These are phyloP conservation scores for Penaeus monodon DNA, from an alignment of 2,888 invertebrate genomes.

Conservation along the genomic window DNA sequence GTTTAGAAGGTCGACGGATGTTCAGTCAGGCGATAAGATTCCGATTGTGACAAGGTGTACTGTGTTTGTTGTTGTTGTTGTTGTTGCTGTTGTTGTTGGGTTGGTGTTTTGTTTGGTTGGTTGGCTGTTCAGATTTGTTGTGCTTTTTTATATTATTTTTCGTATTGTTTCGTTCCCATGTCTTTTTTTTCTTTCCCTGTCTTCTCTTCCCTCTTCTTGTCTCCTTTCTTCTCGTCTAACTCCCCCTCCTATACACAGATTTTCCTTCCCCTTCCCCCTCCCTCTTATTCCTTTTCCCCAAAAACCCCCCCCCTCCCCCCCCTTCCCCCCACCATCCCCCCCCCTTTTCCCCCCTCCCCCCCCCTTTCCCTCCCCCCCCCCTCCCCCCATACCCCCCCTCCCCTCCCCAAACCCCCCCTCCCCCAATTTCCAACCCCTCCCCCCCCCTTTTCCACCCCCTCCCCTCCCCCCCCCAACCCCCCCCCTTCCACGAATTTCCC, in stretches of 20 bases:
- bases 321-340: neutral
- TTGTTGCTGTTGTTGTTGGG: too few species aligned
- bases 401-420: neutral
- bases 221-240: neutral
- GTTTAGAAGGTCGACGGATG: too few species aligned
- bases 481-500: neutral
- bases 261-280: neutral
- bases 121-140: too few species aligned
- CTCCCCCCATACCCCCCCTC: neutral
- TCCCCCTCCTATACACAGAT: too few species aligned
- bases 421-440: too few species aligned
- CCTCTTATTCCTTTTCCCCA: too few species aligned
- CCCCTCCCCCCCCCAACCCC: neutral
- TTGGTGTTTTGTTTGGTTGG: too few species aligned
- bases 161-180: neutral
- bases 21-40: too few species aligned
- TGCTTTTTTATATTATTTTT: neutral
- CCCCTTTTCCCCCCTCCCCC: too few species aligned
- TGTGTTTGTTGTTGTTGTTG: too few species aligned
- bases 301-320: neutral
- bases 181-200: neutral
- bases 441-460: neutral
- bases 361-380: neutral
- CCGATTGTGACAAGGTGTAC: too few species aligned
- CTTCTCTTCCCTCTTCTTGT: neutral